Evolutionary conservation across 2,113 vertebrate genomes (phyloP), one percentile per base, ranked within the genome.

Genomic region (Thalassoma bifasciatum): DNA sequence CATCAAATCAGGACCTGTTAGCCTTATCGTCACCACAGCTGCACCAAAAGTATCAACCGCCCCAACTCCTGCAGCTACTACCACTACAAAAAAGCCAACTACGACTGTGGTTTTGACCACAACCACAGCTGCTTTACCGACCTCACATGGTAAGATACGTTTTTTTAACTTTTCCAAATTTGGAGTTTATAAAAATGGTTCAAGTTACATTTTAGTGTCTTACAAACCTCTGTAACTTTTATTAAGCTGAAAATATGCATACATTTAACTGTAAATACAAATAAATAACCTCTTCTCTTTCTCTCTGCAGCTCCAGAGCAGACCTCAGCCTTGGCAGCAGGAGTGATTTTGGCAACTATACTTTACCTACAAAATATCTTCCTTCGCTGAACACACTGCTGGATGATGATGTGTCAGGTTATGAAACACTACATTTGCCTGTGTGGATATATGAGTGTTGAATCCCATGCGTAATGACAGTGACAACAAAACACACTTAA

Each of bases 1-100:
- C 0, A 1, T 93, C 53, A 42, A 2, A 0, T 93, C 93, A 0
- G 75, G 49, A 11, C 56, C 86, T 1, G 42, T 94, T 1, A 83
- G 72, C 40, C 84, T 93, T 2, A 5, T 87, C 22, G 8, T 51
- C 49, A 82, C 76, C 12, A 22, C 51, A 13, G 0, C 81, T 26
- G 23, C 23, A 11, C 58, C 68, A 0, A 1, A 11, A 1, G 36
- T 34, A 10, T 17, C 19, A 16, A 1, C 37, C 0, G 2, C 2
- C 2, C 1, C 1, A 0, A 42, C 22, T 1, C 1, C 2, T 11
- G 8, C 44, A 0, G 8, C 38, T 1, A 8, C 23, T 0, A 21
- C 46, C 0, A 21, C 23, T 0, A 10, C 50, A 16, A 2, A 37
- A 1, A 12, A 44, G 0, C 14, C 24, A 0, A 36, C 51, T 8